Conservation (phyloP, 2,888 invertebrate genomes). For the Hydriomena furcata region DNA sequence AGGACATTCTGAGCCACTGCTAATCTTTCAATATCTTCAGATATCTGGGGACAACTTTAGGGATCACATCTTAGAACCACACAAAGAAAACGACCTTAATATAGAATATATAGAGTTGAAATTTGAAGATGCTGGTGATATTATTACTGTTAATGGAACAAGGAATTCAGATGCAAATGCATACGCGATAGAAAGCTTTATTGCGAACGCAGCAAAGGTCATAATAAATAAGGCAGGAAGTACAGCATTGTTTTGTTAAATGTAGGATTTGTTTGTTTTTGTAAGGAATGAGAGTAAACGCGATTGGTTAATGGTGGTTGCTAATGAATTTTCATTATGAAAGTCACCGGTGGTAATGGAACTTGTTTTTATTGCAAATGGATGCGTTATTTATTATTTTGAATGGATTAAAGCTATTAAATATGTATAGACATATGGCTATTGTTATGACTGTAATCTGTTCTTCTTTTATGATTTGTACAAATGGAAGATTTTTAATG, state of each 20-base stretch:
- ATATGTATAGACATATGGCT: slow-evolving; percentile 23
- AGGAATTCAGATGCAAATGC: slow-evolving; percentile 50
- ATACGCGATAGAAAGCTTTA: slow-evolving; percentile 42
- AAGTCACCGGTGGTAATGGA: slow-evolving; percentile 63
- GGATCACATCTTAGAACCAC: slow-evolving; percentile 37
- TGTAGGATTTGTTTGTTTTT: slow-evolving; percentile 81
- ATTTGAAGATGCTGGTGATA: slow-evolving; percentile 41
- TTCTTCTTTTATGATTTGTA: slow-evolving; percentile 13
- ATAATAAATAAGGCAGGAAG: slow-evolving; percentile 34
- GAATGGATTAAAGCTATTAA: slow-evolving; percentile 25
- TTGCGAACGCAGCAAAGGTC: slow-evolving; percentile 39
- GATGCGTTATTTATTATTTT: slow-evolving; percentile 30
- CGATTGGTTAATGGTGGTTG: slow-evolving; percentile 72
- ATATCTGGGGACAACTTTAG: slow-evolving; percentile 70
- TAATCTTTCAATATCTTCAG: slow-evolving; percentile 83
- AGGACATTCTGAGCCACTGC: slow-evolving; percentile 74
- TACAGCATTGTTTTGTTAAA: slow-evolving; percentile 53
- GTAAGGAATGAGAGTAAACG: slow-evolving; percentile 73
- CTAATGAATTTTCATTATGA: slow-evolving; percentile 78
- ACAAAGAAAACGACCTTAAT: slow-evolving; percentile 39
- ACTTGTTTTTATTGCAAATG: slow-evolving; percentile 53
- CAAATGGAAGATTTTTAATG: slow-evolving; percentile 8
- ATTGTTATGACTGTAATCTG: slow-evolving; percentile 16
- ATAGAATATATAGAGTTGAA: slow-evolving; percentile 45
- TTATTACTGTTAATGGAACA: slow-evolving; percentile 46